Conservation (phyloP, 2,113 vertebrate species). For the Halichoeres trimaculatus region DNA sequence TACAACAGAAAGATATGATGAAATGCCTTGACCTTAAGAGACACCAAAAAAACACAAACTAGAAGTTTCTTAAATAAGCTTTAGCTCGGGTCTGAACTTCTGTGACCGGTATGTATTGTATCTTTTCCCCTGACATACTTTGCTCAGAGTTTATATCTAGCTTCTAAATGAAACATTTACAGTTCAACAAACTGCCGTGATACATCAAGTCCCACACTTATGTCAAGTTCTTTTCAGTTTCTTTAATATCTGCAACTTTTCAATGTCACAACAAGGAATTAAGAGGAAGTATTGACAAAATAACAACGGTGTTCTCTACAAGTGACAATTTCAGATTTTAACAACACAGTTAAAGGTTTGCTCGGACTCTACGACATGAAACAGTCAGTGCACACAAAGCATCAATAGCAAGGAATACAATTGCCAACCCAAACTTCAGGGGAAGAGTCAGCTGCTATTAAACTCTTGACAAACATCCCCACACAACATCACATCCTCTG, state of each 20-base stretch:
- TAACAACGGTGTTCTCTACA: neutral
- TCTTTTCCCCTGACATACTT: no score
- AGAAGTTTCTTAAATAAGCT: no score
- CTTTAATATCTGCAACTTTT: neutral
- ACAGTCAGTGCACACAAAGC: neutral
- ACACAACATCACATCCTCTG: slow-evolving; percentile 24
- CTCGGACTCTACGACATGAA: slow-evolving; percentile 3
- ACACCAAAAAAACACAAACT: no score
- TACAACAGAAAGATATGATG: no score
- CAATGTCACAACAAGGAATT: neutral
- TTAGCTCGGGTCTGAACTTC: no score
- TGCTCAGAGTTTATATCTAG: no score
- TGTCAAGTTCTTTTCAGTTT: neutral
- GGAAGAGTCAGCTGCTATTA: slow-evolving; percentile 3
- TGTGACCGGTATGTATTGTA: no score
- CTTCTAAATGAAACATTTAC: no score
- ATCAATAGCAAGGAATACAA: neutral
- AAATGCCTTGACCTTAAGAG: no score
- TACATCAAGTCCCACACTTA: slow-evolving; percentile 16
- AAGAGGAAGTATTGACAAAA: no score
- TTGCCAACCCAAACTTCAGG: slow-evolving; percentile 15
- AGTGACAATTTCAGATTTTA: neutral
- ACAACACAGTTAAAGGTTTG: slow-evolving; percentile 11
- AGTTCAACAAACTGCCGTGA: no score
- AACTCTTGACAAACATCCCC: slow-evolving; percentile 41